phyloP scores from a whole-genome alignment of 23 tunicate species.

The Botrylloides violaceus region DNA sequence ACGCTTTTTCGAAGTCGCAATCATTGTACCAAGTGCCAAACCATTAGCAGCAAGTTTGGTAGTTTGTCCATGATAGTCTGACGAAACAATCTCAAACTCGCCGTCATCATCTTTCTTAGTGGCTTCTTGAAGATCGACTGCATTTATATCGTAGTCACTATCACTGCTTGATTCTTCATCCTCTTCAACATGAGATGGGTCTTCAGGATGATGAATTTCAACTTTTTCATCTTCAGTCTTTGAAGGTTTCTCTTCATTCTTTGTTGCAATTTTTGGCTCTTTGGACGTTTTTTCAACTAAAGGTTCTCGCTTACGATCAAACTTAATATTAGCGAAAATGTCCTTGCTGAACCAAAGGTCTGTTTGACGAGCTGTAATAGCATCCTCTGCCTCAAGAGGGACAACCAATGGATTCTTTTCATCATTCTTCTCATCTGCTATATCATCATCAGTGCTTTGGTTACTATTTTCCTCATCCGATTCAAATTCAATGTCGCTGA shows the following conservation, averaged over 20 bases:
- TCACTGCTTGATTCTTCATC: conserved; percentile 38
- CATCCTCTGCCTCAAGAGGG: conserved; percentile 18
- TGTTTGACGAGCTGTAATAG: conserved; percentile 19
- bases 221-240: conserved; percentile 9
- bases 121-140: neutral
- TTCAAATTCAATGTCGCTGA: conserved; percentile 29
- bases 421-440: conserved; percentile 32
- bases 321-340: conserved; percentile 13
- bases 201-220: conserved; percentile 2
- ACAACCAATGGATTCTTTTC: conserved; percentile 16
- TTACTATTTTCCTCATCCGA: conserved; percentile 17
- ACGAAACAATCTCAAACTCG: conserved; percentile 17
- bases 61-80: conserved; percentile 17
- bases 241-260: conserved; percentile 1
- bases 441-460: conserved; percentile 10
- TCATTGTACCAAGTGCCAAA: conserved; percentile 84
- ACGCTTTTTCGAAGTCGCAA: conserved; percentile 64
- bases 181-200: neutral
- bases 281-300: neutral
- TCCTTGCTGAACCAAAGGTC: conserved; percentile 67
- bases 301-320: neutral
- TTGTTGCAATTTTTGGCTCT: conserved; percentile 19
- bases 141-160: conserved; percentile 68
- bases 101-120: neutral
- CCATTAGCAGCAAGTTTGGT: conserved; percentile 55